phyloP scores from a whole-genome alignment of 2,113 vertebrate genomes.

The Dicentrarchus labrax region DNA sequence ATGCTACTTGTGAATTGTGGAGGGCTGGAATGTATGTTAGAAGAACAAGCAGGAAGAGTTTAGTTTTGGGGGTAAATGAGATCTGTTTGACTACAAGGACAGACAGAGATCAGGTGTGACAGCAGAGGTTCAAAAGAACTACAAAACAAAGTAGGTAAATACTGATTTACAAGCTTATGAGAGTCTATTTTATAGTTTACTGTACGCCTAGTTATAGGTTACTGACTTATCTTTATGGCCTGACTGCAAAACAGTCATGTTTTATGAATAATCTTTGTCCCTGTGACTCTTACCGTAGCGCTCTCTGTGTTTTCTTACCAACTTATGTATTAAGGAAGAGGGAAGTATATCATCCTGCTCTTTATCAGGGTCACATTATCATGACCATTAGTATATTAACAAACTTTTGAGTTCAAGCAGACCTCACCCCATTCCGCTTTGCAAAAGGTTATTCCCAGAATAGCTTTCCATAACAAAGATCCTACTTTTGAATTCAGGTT shows the following conservation, averaged over 20 bases:
- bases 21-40: background rate
- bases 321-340: constrained; percentile 1
- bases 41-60: background rate
- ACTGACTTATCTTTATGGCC: constrained; percentile 64
- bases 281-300: background rate
- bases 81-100: background rate
- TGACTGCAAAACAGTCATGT: constrained; percentile 16
- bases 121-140: background rate
- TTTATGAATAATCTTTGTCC: constrained; percentile 25
- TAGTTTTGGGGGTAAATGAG: background rate
- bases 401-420: background rate
- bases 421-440: background rate
- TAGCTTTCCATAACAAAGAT: constrained; percentile 17
- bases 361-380: background rate
- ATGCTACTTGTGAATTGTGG: background rate
- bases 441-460: background rate
- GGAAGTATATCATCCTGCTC: background rate
- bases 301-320: constrained; percentile 14
- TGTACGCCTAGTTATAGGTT: background rate
- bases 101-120: background rate
- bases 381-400: background rate
- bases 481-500: background rate
- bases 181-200: constrained; percentile 21
- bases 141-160: constrained; percentile 26
- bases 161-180: constrained; percentile 23